phyloP scores from a whole-genome alignment of 2,113 vertebrate genomes.

The Parotia lawesii region DNA sequence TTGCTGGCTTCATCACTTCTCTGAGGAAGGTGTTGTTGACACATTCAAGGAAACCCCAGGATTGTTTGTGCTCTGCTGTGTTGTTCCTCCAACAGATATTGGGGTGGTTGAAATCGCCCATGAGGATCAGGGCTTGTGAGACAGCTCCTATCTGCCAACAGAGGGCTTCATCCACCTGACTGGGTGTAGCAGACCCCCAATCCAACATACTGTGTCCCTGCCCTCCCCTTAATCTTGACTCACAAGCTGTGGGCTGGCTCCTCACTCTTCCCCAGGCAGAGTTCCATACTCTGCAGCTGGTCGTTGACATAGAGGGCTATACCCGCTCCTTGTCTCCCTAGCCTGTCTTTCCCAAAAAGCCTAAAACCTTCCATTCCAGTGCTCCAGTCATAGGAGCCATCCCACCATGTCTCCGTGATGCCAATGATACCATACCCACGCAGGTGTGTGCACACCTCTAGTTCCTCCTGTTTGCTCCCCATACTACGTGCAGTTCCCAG shows the following conservation, averaged over 20 bases:
- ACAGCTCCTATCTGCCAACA: accelerated
- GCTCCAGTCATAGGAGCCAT: too few relatives aligned
- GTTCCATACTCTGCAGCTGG: neutral
- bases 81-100: neutral
- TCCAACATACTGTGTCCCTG: accelerated
- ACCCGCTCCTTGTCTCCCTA: neutral
- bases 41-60: neutral
- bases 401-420: accelerated
- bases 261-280: neutral
- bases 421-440: accelerated
- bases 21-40: neutral
- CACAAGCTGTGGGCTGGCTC: neutral
- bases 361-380: neutral
- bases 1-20: neutral
- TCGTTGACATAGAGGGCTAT: neutral
- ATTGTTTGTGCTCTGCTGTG: neutral
- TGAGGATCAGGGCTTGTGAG: too few relatives aligned
- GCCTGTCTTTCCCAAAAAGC: neutral
- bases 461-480: neutral
- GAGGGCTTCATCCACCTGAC: neutral
- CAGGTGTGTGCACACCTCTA: accelerated
- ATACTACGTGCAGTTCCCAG: accelerated
- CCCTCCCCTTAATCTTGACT: neutral
- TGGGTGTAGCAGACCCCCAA: neutral
- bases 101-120: neutral